Conservation (phyloP, 2,113 vertebrate genomes). For the Dipodomys stephensi region DNA sequence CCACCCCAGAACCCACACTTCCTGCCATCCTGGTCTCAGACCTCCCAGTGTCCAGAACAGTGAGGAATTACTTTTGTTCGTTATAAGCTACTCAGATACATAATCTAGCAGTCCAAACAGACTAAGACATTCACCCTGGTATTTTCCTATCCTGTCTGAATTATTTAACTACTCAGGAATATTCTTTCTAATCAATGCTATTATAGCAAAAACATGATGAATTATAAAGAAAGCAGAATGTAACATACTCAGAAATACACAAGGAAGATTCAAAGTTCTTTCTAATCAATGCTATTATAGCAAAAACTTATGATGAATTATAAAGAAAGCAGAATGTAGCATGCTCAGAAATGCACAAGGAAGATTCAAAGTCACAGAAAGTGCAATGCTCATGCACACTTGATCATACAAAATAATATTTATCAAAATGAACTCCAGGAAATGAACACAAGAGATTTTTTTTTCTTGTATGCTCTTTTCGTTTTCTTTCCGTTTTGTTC, state of each 20-base stretch:
- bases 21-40: neutral
- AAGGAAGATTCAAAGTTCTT: neutral
- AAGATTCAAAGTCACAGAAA: neutral
- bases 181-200: constrained; percentile 20
- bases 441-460: too few species aligned
- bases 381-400: neutral
- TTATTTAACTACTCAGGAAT: neutral
- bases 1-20: neutral
- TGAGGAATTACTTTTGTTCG: neutral
- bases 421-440: too few species aligned
- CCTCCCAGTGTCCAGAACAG: neutral
- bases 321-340: neutral
- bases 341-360: neutral
- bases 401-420: too few species aligned
- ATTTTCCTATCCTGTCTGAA: neutral
- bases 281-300: neutral
- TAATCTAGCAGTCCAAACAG: neutral
- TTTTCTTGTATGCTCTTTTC: too few species aligned
- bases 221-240: neutral
- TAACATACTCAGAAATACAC: too few species aligned
- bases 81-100: neutral
- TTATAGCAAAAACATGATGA: constrained; percentile 7
- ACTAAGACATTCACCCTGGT: neutral
- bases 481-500: too few species aligned
- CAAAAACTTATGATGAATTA: constrained; percentile 1